Conservation (phyloP, 2,888 invertebrate species). For the Trissolcus brochymenae region DNA sequence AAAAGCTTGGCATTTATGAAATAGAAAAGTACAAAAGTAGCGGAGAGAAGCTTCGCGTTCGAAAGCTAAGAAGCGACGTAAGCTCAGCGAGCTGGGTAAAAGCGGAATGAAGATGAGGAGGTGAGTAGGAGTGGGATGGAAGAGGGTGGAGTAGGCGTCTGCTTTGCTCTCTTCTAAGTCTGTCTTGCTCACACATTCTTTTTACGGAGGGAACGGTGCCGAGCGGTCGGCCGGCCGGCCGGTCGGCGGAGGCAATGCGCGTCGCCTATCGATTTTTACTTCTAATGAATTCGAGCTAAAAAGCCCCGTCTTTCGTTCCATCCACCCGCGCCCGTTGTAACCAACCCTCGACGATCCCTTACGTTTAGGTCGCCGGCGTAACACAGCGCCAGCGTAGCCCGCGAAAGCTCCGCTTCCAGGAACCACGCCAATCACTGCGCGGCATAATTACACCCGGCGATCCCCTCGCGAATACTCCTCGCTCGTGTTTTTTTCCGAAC, state of each 20-base stretch:
- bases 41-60: slow-evolving; percentile 1
- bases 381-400: slow-evolving; percentile 57
- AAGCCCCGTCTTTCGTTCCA: slow-evolving; percentile 65
- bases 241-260: slow-evolving; percentile 69
- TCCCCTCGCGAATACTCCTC: slow-evolving; percentile 65
- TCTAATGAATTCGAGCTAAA: slow-evolving; percentile 76
- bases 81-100: slow-evolving; percentile 35
- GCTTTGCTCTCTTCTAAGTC: slow-evolving; percentile 38
- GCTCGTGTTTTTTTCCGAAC: slow-evolving; percentile 68
- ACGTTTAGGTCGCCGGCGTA: slow-evolving; percentile 55
- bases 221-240: slow-evolving; percentile 49
- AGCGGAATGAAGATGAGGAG: slow-evolving; percentile 57
- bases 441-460: slow-evolving; percentile 74
- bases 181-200: slow-evolving; percentile 67
- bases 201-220: slow-evolving; percentile 66
- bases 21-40: not conserved
- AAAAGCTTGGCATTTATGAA: not conserved
- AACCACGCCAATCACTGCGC: slow-evolving; percentile 75
- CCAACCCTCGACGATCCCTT: slow-evolving; percentile 59
- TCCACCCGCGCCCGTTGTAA: slow-evolving; percentile 58
- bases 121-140: slow-evolving; percentile 50
- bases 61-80: slow-evolving; percentile 25
- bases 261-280: slow-evolving; percentile 75
- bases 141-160: slow-evolving; percentile 54
- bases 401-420: slow-evolving; percentile 70